Evolutionary conservation across 2,888 invertebrate species (phyloP), one percentile per base, ranked within the genome.

Genomic region (Rotaria socialis): DNA sequence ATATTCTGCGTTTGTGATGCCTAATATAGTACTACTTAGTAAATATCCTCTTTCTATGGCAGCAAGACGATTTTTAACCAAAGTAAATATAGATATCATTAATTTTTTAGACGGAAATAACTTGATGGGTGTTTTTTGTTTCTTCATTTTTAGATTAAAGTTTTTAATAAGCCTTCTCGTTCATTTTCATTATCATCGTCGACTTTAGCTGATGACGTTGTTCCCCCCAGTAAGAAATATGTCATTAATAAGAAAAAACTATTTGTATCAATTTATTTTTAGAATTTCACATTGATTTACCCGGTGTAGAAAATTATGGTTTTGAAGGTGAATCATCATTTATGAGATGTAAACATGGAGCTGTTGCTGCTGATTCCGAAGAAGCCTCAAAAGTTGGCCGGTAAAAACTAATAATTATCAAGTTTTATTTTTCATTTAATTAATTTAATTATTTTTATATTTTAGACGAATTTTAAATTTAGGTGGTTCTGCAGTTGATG

Each of bases 401-500:
- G 80, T 80, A 47, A 80, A n/a, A 67, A 11, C 19, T 1, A 2
- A 41, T 16, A 35, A n/a, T 5, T 35, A 35, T 35, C 2, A 35
- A 35, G 35, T 35, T 35, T 35, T 35, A 35, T 35, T 35, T 35
- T 67, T 16, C 4, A 19, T 55, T 22, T 35, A 35, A 67, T 35
- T 43, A 43, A 24, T 43, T 11, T 43, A 75, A 43, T 24, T 43
- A 10, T 80, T 80, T 4, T 24, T 19, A 4, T 43, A 0, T 67
- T 85, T 67, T 56, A 86, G 86, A 60, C 56, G 43, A n/a, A 85
- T 87, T 50, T n/a, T 85, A 43, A 56, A 80, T 11, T 27, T 43
- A 52, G 84, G 85, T 67, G 87, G 87, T 43, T 85, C 85, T 8
- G 85, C 87, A 47, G 85, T 85, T 41, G 87, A 87, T 67, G 85